phyloP scores from a whole-genome alignment of 2,113 vertebrate species.

The Eonycteris spelaea region DNA sequence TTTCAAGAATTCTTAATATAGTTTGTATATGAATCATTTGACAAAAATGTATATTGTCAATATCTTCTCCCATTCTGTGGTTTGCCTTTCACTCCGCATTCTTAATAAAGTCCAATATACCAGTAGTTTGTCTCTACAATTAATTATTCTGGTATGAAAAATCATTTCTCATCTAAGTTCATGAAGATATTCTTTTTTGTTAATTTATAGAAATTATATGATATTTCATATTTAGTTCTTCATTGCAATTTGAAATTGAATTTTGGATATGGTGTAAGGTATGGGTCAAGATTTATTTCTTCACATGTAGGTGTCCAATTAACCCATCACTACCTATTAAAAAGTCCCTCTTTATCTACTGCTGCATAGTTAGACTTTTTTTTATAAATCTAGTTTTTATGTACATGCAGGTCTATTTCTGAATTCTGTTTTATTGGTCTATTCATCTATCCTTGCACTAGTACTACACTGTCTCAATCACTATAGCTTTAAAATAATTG shows the following conservation, averaged over 20 bases:
- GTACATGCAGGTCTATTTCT: neutral
- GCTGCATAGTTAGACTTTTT: neutral
- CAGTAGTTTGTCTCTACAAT: neutral
- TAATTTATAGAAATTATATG: neutral
- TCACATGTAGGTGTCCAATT: neutral
- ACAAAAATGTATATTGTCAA: neutral
- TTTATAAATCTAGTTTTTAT: neutral
- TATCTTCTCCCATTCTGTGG: neutral
- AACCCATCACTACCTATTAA: neutral
- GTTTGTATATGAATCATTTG: neutral
- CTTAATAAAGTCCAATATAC: neutral
- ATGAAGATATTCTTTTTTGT: neutral
- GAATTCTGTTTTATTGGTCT: neutral
- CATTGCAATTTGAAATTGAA: neutral
- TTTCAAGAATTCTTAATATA: neutral
- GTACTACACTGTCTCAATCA: neutral
- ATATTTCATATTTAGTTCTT: neutral
- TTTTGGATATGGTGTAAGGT: neutral
- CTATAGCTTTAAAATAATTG: neutral
- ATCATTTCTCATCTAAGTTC: neutral
- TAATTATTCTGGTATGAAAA: neutral
- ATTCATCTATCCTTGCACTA: neutral
- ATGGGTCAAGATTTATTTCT: neutral
- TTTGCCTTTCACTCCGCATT: slow-evolving; percentile 13
- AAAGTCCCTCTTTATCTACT: neutral